Conservation (phyloP, 2,888 invertebrate genomes). For the Neoaliturus tenellus region DNA sequence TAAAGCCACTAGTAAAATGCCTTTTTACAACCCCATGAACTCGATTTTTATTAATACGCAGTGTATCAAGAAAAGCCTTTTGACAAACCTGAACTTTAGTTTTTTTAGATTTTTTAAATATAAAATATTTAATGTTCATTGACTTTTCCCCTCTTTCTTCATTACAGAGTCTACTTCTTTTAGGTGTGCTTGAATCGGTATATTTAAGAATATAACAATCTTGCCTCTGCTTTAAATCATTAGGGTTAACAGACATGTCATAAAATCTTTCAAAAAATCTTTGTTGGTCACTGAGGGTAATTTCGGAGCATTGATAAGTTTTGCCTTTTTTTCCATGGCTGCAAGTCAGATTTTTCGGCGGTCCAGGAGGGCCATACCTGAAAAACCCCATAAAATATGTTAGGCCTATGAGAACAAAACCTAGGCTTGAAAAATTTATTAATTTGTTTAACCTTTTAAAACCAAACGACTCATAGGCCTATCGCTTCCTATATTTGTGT, state of each 20-base stretch:
- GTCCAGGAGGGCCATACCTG: background rate
- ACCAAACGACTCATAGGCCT: too few species aligned
- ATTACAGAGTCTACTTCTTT: background rate
- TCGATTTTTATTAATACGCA: background rate
- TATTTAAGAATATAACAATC: background rate
- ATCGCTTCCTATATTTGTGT: too few species aligned
- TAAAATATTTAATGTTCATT: background rate
- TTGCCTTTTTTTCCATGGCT: slow-evolving; percentile 3
- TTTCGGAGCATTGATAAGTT: background rate
- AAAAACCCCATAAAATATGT: background rate
- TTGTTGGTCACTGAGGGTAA: background rate
- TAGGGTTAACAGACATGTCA: background rate
- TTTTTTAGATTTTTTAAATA: background rate
- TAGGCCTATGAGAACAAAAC: background rate
- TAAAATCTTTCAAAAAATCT: background rate
- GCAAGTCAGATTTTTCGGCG: background rate
- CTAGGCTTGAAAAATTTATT: too few species aligned
- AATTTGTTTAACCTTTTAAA: too few species aligned
- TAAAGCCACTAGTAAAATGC: background rate
- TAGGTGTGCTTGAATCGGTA: background rate
- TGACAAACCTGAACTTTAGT: slow-evolving; percentile 3
- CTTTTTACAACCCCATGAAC: background rate
- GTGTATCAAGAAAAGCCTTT: slow-evolving; percentile 20
- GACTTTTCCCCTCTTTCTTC: background rate
- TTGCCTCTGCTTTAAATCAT: background rate